Base-by-base conservation (phyloP, 2,113 vertebrate species). In the Procapra przewalskii region DNA sequence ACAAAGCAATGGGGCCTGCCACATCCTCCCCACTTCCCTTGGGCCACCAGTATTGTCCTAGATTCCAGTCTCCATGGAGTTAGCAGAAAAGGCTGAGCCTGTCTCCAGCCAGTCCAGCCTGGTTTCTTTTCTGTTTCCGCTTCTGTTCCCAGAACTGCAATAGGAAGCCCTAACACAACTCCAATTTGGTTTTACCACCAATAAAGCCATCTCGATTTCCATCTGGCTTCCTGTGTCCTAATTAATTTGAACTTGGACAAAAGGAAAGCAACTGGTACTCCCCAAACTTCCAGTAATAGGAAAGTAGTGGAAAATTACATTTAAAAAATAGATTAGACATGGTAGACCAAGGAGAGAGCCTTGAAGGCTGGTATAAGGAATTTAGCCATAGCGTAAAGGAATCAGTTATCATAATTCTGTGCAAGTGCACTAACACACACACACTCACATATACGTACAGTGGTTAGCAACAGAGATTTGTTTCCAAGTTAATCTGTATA, bases 401-500 rank as follows among this genome's bases (percentile, higher is more conserved):
- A 88, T 62, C 15, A 89, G 64, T 75, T 93, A 62, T 75, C 82
- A 50, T 59, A 90, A 75, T 67, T 92, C 88, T 86, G 12, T 92
- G 62, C 9, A 75, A 71, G 33, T 40, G 7, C 13, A 15, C 40
- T 29, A n/a, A 54, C 25, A 40, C 5, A 59, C 40, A 43, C 31
- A 29, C 54, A 64, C 50, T 55, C 15, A 50, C 17, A 21, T 36
- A 36, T 31, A 36, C 3, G 6, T 50, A 64, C 36, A 83, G 7
- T 83, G 25, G 62, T 86, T 89, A 88, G 36, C 54, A 40, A 67
- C 50, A 85, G 14, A 94, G 82, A 92, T 54, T 80, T 84, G 43
- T 93, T 96, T 96, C 71, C 81, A 96, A 91, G 60, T 79, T 93
- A 86, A 95, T 89, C 40, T 92, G 8, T 90, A 36, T 62, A 96